Evolutionary conservation across 2,113 vertebrate genomes (phyloP), one percentile per base, ranked within the genome.

Genomic region (Nanger granti): DNA sequence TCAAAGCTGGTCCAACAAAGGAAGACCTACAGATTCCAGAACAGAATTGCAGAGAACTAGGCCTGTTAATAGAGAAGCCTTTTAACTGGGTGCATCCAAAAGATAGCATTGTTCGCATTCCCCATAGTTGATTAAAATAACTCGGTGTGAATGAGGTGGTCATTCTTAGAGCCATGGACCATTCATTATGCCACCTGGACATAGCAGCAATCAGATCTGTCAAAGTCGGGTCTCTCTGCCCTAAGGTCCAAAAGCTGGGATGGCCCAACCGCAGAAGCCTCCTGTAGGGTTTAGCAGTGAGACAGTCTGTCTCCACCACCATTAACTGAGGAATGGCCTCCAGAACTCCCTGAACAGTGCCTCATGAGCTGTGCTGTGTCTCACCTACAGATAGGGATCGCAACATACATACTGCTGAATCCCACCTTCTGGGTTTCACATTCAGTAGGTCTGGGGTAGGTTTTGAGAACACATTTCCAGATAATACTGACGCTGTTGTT

Each of bases 1-100:
- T 96, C 86, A 97, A 97, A 97, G n/a, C 55, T 52, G 11, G 28
- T 73, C 82, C 37, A 84, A 80, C 85, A 97, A 95, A 91, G n/a
- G 41, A 94, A 87, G 31, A 89, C 22, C 82, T 91, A 10, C 44
- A 94, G 59, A 93, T 85, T 95, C 64, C 95, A 94, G 92, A 96
- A 64, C 28, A 93, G 69, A 94, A 54, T 91, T 64, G 55, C 44
- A 76, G 37, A 92, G 41, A 97, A 95, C 31, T 69, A 69, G 62
- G 93, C 44, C 82, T 7, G 1, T 87, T 95, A 88, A 97, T 66
- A 59, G 22, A 24, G 82, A n/a, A 29, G 31, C 62, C 57, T 44
- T 84, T 3, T 88, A 94, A 94, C 2, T 94, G 59, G 55, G 7
- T 87, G 28, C 86, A 85, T 90, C 55, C 22, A 66, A 95, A 96